Evolutionary conservation across 2,888 invertebrate genomes (phyloP).

Genomic region (Plusia festucae): DNA sequence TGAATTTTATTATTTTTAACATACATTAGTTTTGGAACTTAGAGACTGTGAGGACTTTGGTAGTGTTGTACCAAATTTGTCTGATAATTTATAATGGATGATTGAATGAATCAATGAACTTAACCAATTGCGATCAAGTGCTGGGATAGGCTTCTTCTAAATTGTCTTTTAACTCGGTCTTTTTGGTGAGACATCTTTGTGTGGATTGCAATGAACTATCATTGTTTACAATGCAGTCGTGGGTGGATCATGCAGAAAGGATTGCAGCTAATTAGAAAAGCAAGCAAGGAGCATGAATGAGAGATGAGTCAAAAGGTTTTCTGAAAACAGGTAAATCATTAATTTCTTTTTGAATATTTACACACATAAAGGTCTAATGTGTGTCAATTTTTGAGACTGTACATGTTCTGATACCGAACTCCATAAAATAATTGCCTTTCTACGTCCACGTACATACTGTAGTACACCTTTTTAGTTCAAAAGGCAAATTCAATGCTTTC

Average conservation of each 20-base stretch:
- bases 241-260: neutral
- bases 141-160: neutral
- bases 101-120: too few relatives aligned
- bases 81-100: too few relatives aligned
- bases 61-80: too few relatives aligned
- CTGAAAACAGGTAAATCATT: neutral
- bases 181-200: neutral
- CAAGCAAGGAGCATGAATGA: neutral
- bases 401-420: neutral
- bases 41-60: too few relatives aligned
- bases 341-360: neutral
- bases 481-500: neutral
- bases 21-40: too few relatives aligned
- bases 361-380: too few relatives aligned
- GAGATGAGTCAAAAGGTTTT: neutral
- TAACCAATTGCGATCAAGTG: neutral
- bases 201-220: neutral
- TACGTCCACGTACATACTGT: neutral
- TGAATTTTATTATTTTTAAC: too few relatives aligned
- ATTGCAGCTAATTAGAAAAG: neutral
- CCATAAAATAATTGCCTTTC: neutral
- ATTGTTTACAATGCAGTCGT: neutral
- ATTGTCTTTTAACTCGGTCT: neutral
- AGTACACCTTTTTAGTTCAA: neutral
- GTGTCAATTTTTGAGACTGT: neutral